phyloP scores from a whole-genome alignment of 2,113 vertebrate genomes.

The Microtus ochrogaster region DNA sequence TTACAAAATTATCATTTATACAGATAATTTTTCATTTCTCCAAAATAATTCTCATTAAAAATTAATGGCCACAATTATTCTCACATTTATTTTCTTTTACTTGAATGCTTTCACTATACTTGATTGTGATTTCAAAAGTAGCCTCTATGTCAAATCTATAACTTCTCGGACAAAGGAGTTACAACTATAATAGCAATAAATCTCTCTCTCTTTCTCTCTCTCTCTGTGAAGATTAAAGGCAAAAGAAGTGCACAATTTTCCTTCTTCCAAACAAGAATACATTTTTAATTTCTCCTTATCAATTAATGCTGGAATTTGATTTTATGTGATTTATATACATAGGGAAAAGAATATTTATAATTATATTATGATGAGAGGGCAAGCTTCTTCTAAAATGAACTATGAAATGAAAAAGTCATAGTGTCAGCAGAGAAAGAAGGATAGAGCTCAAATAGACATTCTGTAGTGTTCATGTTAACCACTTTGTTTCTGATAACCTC shows the following conservation, averaged over 20 bases:
- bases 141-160: neutral
- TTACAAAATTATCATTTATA: neutral
- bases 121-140: neutral
- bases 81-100: neutral
- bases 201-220: too few relatives aligned
- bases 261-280: neutral
- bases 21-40: neutral
- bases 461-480: neutral
- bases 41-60: neutral
- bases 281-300: neutral
- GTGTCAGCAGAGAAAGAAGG: neutral
- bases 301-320: neutral
- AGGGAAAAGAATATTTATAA: neutral
- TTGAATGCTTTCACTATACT: neutral
- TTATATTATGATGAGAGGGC: neutral
- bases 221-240: neutral
- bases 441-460: neutral
- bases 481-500: neutral
- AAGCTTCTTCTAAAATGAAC: neutral
- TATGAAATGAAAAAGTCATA: neutral
- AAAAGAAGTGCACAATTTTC: neutral
- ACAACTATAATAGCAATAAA: neutral
- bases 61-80: neutral
- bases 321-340: neutral
- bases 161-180: neutral